Base-by-base conservation (phyloP, 2,113 vertebrate species). In the Nycticorax nycticorax region DNA sequence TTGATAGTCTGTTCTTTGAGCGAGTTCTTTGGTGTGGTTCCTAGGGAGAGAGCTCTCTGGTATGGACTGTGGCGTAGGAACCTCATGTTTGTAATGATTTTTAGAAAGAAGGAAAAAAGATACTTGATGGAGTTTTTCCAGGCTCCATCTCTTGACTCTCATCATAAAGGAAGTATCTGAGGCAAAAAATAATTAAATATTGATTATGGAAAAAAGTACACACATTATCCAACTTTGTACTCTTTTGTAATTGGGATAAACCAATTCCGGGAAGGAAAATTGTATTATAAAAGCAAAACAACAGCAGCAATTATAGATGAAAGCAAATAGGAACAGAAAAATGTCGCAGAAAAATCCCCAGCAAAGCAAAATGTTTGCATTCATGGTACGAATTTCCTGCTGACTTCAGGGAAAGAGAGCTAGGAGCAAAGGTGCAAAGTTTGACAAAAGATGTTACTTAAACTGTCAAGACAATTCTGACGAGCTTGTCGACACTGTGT, bases 391-490 rank as follows among this genome's bases (percentile, higher is more conserved):
- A 91, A 68, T 85, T 95, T 96, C 53, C 39, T 95, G 84, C 69
- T 89, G 89, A 89, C 73, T 92, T 87, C 43, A 78, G 48, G n/a
- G 56, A 93, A 95, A 75, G 39, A 75, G 19, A 17, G 4, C 69
- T 68, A 53, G 48, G 62, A 87, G 32, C 66, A 88, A 71, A 88
- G 85, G 69, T 80, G 48, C n/a, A 88, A 79, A 82, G 32, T 76
- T 82, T 93, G 71, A 92, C 92, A 94, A 77, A 96, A 92, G 82
- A 62, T 87, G 41, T 83, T 90, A 71, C 76, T 91, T 94, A 88
- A 90, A 87, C 67, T 90, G 67, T 66, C 85, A 83, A 67, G 85
- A 48, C 63, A 69, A 39, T 88, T 95, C 85, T 79, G 85, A 82
- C 77, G 92, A 88, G 41, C 55, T 63, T 80, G 68, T 90, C 10